These are phyloP conservation scores for Microplitis mediator DNA, from an alignment of 1,140 invertebrate genomes.

Conservation along the genomic window DNA sequence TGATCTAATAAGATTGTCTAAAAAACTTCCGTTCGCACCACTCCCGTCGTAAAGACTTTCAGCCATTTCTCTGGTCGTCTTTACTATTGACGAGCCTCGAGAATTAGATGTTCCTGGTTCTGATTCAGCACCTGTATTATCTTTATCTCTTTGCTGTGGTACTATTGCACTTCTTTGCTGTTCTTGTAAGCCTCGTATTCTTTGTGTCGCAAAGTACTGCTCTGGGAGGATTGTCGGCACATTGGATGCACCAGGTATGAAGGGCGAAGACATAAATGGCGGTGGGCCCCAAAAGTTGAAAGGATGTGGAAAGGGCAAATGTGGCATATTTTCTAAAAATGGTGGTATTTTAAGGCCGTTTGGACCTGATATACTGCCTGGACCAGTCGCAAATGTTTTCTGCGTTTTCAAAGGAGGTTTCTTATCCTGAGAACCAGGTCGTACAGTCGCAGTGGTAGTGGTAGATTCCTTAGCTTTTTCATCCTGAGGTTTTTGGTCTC, in stretches of 20 bases:
- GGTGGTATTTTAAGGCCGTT: slow-evolving; percentile 73
- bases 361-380: slow-evolving; percentile 61
- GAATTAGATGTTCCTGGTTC: slow-evolving; percentile 52
- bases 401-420: slow-evolving; percentile 68
- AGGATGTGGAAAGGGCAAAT: slow-evolving; percentile 68
- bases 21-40: slow-evolving; percentile 75
- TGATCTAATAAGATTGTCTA: slow-evolving; percentile 81
- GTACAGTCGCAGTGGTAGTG: slow-evolving; percentile 56
- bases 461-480: slow-evolving; percentile 59
- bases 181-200: slow-evolving; percentile 79
- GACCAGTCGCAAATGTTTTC: slow-evolving; percentile 66
- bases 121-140: slow-evolving; percentile 35
- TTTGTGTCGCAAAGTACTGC: slow-evolving; percentile 78
- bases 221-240: slow-evolving; percentile 66
- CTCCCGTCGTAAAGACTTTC: slow-evolving; percentile 68
- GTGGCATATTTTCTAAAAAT: slow-evolving; percentile 64
- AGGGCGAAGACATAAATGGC: slow-evolving; percentile 71
- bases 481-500: slow-evolving; percentile 60
- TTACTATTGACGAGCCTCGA: slow-evolving; percentile 55
- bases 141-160: slow-evolving; percentile 23
- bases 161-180: slow-evolving; percentile 62
- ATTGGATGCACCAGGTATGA: slow-evolving; percentile 58
- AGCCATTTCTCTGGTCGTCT: slow-evolving; percentile 67
- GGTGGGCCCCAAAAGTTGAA: slow-evolving; percentile 66
- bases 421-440: slow-evolving; percentile 57